Base-by-base conservation (phyloP, 1,140 invertebrate genomes). In the Temnothorax curvispinosus region DNA sequence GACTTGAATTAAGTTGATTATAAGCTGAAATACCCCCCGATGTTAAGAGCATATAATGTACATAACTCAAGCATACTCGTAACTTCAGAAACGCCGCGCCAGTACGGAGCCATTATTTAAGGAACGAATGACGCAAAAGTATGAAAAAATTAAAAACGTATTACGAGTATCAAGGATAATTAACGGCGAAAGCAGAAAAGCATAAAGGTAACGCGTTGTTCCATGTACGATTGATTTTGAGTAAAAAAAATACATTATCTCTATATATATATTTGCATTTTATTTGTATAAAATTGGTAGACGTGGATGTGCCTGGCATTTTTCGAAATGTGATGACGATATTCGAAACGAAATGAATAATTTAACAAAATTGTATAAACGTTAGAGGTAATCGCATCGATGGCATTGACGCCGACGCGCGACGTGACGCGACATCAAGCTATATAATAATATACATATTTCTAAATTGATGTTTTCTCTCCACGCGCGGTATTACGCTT, bases 121-220 rank as follows among this genome's bases (percentile, higher is more conserved):
- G 50, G 5, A 74, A 38, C 9, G 18, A 74, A 74, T 56, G 50
- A 35, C 18, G 35, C 18, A 56, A 75, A 71, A 56, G n/a, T 75
- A 54, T 15, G 11, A 47, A 38, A 75, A 74, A 9, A 54, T 52
- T 35, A 56, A 54, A 11, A 54, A 38, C 15, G 15, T 64, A 64
- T 64, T 64, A 74, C 50, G 13, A 27, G 27, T 27, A 27, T 27
- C 27, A 27, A 27, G 27, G 27, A 27, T 27, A 27, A 27, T 27
- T 27, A 27, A 27, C 27, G 27, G 9, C 3, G 15, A 52, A 56
- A 18, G 32, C 11, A 50, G 18, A 11, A 44, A 13, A 13, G 11
- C 6, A 60, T 2, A 60, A 60, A 27, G 27, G 27, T 27, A 5
- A 52, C 69, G 47, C 21, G 13, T 18, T 18, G 8, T 58, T 32